Base-by-base conservation (phyloP, 2,113 vertebrate genomes). In the Romanogobio albipinnatus region DNA sequence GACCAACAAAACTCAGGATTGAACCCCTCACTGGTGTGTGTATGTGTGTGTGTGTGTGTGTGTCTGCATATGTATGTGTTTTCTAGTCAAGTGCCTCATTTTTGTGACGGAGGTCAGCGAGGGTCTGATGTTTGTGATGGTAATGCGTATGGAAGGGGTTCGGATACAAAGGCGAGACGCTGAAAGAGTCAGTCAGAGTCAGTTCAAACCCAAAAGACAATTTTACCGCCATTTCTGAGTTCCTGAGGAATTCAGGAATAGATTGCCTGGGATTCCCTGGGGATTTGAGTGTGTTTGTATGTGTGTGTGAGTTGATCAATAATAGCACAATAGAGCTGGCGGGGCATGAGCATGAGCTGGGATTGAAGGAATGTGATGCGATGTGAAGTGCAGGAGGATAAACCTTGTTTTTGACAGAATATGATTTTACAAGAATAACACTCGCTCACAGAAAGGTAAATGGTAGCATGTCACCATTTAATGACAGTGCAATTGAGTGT, bases 71-170 rank as follows among this genome's bases (percentile, higher is more conserved):
- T 83, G 74, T 36, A 64, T 83, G 74, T 77, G 59, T 56, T 47
- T 79, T 79, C 39, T 62, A 74, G 47, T 22, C 29, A 7, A 9
- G n/a, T 14, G 33, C n/a, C 36, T 24, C 59, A 76, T 15, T 80
- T 47, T 78, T 76, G 71, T 77, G 83, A 22, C 1, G 64, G 86
- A 76, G 93, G 93, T 94, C 91, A 93, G 83, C 86, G 84, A 71
- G 93, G 93, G 90, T 92, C 90, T 94, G 86, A 93, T 89, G 89
- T 93, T 94, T 94, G 93, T 95, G 91, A 95, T 94, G 94, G 92
- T 94, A 95, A 95, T 95, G 91, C 93, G 90, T 88, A 91, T 89
- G 93, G 92, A 68, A 68, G 64, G 92, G 92, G 91, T 93, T 92
- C 82, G 88, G 91, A 94, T 92, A 94, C 91, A 93, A 94, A 93